Evolutionary conservation across 2,888 invertebrate species (phyloP), one percentile per base, ranked within the genome.

Genomic region (Elysia crispata): DNA sequence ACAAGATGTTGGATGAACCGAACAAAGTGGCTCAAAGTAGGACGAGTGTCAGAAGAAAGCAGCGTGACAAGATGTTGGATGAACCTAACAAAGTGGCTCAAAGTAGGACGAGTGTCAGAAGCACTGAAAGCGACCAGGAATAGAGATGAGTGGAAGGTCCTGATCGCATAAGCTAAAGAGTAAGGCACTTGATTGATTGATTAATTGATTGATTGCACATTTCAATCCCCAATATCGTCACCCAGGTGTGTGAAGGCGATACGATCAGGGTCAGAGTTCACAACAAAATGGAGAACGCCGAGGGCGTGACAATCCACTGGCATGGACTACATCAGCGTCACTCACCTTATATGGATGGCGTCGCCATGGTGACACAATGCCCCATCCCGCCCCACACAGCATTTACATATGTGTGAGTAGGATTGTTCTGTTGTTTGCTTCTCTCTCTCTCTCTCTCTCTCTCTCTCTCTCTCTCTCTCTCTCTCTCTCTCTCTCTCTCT

Each of bases 301-400:
- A 97, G 90, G 95, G 95, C 25, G 96, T 97, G 0, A 95, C 96
- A 0, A 95, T 98, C 28, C 98, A 98, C 89, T 98, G 97, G 97
- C 98, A 98, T 89, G 41, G 41, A 23, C 60, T 60, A 18, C 60
- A 23, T 6, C 60, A 60, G 60, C 60, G 23, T 18, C n/a, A 23
- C 60, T 8, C 60, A 18, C 60, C 60, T 3, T 18, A 60, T 18
- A 60, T 60, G 60, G 60, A 60, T 23, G 60, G 60, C 60, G 60
- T 60, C 20, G 20, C 60, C 60, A 60, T 60, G 60, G 60, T 60
- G 15, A 60, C 60, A 18, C 60, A 60, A 18, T 60, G 60, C 60
- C 60, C 60, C 23, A 15, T 60, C 23, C 60, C n/a, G 20, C 20
- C 69, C 1, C 69, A 69, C 20, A 8, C 60, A 15, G 60, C 60